Percentiles rank a stretch among this genome's conserved stretches.
phyloP scores from a whole-genome alignment of 2,797 vertebrate genomes.

The Gallinago stenura region DNA sequence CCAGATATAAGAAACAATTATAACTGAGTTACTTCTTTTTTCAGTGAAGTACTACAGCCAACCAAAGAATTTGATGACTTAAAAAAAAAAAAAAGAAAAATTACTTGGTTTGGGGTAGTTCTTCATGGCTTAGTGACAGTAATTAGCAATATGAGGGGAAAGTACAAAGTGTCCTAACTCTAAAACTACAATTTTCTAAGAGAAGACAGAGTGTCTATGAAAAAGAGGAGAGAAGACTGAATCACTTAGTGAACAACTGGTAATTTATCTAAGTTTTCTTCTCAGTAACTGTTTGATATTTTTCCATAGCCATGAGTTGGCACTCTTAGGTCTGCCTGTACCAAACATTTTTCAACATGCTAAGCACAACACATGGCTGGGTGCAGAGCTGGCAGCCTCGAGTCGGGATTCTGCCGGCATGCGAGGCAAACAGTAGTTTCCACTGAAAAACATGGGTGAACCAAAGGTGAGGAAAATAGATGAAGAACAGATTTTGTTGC shows the following conservation, averaged over 20 bases:
- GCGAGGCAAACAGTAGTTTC: neutral
- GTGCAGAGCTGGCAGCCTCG: neutral
- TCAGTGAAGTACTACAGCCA: neutral
- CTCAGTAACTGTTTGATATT: neutral
- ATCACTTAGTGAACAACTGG: neutral
- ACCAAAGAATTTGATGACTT: neutral
- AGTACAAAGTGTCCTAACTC: neutral
- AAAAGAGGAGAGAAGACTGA: neutral
- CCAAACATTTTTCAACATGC: neutral
- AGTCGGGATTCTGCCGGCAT: neutral
- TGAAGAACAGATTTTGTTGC: neutral
- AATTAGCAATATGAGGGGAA: neutral
- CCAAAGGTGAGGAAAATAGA: neutral
- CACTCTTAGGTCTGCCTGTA: slow-evolving; percentile 3
- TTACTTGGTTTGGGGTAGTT: neutral
- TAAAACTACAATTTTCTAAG: neutral
- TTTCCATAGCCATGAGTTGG: slow-evolving; percentile 17
- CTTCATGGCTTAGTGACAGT: neutral
- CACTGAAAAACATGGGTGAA: neutral
- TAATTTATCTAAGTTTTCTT: neutral
- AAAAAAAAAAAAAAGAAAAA: neutral
- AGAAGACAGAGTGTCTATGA: neutral
- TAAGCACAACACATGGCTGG: neutral
- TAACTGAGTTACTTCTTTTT: neutral
- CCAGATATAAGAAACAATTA: neutral